Base-by-base conservation (phyloP, 2,113 vertebrate genomes). In the Oncorhynchus mykiss region DNA sequence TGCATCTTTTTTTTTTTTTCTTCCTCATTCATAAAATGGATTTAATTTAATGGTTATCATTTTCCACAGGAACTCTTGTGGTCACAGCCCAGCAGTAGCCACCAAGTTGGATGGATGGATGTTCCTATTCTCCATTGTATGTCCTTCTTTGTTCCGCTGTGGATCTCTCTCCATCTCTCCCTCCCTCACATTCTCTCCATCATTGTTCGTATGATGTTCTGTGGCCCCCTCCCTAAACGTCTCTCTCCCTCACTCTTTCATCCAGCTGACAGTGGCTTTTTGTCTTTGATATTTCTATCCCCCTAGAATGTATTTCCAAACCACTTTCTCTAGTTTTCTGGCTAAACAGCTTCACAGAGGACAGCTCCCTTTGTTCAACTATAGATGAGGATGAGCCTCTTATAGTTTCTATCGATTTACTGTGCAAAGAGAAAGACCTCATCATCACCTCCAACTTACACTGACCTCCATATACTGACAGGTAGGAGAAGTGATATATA, bases 101-200 rank as follows among this genome's bases (percentile, higher is more conserved):
- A 2, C 20, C n/a, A n/a, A 60, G 60, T 64, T 9, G n/a, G 20
- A 20, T 64, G 20, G 24, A 24, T 25, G 13, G 9, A 14, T 27
- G 8, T 66, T 25, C 13, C 29, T 5, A 24, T 66, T 25, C 64
- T 22, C 13, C 2, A 11, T 27, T 11, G 20, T 22, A 13, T 8
- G 5, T 22, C 57, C 57, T 22, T 18, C 18, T 60, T 7, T 51
- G 69, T 72, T 51, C 39, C 49, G 24, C 66, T 68, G 18, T 67
- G 60, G 34, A 64, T 60, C 34, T 69, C 75, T 66, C 31, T 31
- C 48, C 34, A 34, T 77, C 60, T 24, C 18, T 72, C 45, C 51
- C 22, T 72, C 39, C 4, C 57, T 67, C 31, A 62, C 54, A 54
- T 16, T 67, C 71, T 72, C 31, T 72, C 72, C 16, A 67, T 74